Conservation (phyloP, 2,113 vertebrate species). For the Platichthys flesus region DNA sequence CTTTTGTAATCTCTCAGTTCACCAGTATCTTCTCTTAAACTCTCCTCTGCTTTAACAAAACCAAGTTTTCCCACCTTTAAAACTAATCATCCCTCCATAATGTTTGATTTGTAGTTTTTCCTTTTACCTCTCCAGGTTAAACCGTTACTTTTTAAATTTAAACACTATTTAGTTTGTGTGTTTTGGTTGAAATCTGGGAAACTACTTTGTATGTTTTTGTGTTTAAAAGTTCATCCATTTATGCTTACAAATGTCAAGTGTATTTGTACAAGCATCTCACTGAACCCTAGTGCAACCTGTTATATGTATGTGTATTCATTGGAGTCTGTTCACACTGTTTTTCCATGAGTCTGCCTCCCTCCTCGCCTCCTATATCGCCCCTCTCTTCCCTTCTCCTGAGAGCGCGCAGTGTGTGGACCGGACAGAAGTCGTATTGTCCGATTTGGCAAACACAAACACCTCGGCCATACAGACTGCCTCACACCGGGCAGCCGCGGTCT, state of each 20-base stretch:
- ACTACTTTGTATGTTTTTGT: conserved; percentile 7
- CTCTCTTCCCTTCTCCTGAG: conserved; percentile 37
- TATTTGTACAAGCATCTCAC: conserved; percentile 26
- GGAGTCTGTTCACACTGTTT: conserved; percentile 49
- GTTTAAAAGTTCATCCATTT: conserved; percentile 12
- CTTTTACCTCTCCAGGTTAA: not conserved
- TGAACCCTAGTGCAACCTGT: conserved; percentile 29
- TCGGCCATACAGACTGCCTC: conserved; percentile 35
- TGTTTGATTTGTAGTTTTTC: not conserved
- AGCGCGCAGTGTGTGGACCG: conserved; percentile 62
- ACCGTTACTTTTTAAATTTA: not conserved
- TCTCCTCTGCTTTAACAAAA: no score
- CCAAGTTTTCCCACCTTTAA: no score
- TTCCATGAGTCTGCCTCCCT: conserved; percentile 41
- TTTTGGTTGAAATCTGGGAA: conserved; percentile 8
- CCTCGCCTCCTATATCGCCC: conserved; percentile 24
- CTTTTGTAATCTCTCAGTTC: no score
- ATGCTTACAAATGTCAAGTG: not conserved
- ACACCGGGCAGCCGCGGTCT: conserved; percentile 24
- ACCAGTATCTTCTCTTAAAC: no score
- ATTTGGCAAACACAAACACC: conserved; percentile 39
- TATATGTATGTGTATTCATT: conserved; percentile 12
- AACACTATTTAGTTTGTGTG: not conserved
- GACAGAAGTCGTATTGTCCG: conserved; percentile 71
- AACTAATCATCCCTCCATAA: not conserved